Base-by-base conservation (phyloP, 2,113 vertebrate species). In the Paramisgurnus dabryanus region DNA sequence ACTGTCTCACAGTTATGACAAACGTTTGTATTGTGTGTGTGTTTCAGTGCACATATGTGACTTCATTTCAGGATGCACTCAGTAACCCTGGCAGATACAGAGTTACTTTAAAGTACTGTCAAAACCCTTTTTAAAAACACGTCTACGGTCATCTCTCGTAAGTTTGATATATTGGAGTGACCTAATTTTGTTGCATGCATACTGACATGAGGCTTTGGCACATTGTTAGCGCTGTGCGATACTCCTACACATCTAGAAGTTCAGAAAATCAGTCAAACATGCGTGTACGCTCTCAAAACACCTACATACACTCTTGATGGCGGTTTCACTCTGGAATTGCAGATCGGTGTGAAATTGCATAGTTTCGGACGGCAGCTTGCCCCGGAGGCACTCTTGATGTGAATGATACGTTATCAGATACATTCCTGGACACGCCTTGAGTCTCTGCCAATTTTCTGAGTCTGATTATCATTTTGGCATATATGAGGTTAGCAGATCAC, bases 341-440 rank as follows among this genome's bases (percentile, higher is more conserved):
- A 80, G 81, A 83, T 83, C 78, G 53, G 71, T 81, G 78, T 82
- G 76, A 75, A 85, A 86, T 80, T 67, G 45, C 69, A 82, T 80
- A 40, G 50, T 81, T 79, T 60, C 70, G 18, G 86, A 82, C 79
- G 6, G 69, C 80, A 57, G 8, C 63, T 68, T 80, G 72, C 83
- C 80, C 85, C 13, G 12, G 78, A 83, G 78, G 74, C 77, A 80
- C 80, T 45, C 50, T 66, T 43, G 64, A 73, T 80, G n/a, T 58
- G 18, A 49, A 41, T 69, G 79, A 86, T 87, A 86, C 72, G 69
- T 88, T 84, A 86, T 78, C 72, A 27, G 81, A 86, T 79, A 58
- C 79, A 84, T 89, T 87, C 86, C 85, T 83, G 84, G 87, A 77
- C 82, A 57, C 12, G 76, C 53, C 66, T 80, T 73, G 77, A 85